Percentiles rank a stretch among this genome's conserved stretches.
phyloP scores from a whole-genome alignment of 2,888 invertebrate genomes.

The Dascillus cervinus region DNA sequence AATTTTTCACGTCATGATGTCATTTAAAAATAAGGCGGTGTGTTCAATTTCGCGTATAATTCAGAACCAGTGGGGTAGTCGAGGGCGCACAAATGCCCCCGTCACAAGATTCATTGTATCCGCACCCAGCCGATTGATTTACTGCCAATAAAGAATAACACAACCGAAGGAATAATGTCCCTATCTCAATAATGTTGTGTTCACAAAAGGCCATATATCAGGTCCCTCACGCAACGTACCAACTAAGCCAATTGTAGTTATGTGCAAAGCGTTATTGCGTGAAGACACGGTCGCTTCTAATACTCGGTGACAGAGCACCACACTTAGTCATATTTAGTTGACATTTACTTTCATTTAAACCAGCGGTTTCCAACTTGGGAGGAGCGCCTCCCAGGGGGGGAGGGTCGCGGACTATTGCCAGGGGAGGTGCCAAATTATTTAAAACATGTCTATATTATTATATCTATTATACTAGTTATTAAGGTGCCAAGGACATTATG shows the following conservation, averaged over 20 bases:
- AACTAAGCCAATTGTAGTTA: conserved; percentile 16
- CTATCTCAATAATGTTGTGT: conserved; percentile 18
- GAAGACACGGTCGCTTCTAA: conserved; percentile 25
- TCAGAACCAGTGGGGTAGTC: conserved; percentile 27
- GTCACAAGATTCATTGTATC: conserved; percentile 25
- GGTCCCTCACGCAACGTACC: conserved; percentile 1
- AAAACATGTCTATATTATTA: no score
- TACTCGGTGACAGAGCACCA: conserved; percentile 28
- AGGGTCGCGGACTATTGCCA: no score
- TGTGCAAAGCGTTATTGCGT: conserved; percentile 23
- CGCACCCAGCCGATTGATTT: conserved; percentile 25
- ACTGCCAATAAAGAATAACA: conserved; percentile 25
- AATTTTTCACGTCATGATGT: conserved; percentile 31
- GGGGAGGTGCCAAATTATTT: no score
- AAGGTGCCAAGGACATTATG: no score
- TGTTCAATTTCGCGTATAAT: conserved; percentile 40
- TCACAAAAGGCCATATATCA: conserved; percentile 15
- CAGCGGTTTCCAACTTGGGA: no score
- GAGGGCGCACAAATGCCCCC: conserved; percentile 23
- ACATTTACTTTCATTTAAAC: conserved; percentile 6
- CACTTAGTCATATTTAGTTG: conserved; percentile 28
- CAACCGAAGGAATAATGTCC: conserved; percentile 26
- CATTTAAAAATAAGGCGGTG: conserved; percentile 31
- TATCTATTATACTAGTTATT: no score
- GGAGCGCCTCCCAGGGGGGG: no score